Percentiles rank a stretch among this genome's conserved stretches.
Conservation (phyloP, 2,113 vertebrate species). For the Illadopsis cleaveri region DNA sequence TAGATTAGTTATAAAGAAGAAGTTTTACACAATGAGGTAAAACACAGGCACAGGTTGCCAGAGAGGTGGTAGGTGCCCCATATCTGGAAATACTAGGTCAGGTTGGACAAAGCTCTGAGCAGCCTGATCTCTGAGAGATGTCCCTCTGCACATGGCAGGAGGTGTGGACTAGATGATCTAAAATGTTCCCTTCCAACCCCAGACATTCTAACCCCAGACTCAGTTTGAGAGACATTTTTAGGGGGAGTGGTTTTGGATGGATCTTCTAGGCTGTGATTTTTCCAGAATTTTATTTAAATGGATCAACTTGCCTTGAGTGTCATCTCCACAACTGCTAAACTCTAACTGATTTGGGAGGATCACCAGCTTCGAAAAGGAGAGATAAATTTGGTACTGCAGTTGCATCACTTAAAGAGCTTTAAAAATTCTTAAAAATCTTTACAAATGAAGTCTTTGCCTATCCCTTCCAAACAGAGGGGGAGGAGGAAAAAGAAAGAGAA, state of each 20-base stretch:
- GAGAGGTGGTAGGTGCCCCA: not conserved
- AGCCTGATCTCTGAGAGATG: not conserved
- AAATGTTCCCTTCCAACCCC: not conserved
- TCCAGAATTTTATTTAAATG: not conserved
- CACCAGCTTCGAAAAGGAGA: not conserved
- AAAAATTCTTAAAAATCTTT: not conserved
- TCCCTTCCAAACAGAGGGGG: not conserved
- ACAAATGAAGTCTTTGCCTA: not conserved
- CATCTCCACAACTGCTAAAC: not conserved
- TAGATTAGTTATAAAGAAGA: not conserved
- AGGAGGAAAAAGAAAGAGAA: not conserved
- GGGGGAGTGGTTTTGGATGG: not conserved
- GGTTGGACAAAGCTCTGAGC: not conserved
- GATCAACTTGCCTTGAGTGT: not conserved
- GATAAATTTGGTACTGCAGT: accelerated
- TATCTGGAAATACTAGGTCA: not conserved
- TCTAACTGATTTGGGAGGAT: not conserved
- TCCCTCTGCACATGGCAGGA: not conserved
- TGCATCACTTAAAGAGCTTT: not conserved
- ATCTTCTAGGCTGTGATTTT: not conserved
- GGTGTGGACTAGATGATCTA: not conserved
- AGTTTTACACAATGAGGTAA: not conserved
- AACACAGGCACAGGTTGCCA: not conserved
- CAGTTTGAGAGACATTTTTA: not conserved
- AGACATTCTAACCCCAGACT: not conserved